Percentiles rank a stretch among this genome's conserved stretches.
Conservation (phyloP, 2,888 invertebrate genomes). For the Gasteruption jaculator region DNA sequence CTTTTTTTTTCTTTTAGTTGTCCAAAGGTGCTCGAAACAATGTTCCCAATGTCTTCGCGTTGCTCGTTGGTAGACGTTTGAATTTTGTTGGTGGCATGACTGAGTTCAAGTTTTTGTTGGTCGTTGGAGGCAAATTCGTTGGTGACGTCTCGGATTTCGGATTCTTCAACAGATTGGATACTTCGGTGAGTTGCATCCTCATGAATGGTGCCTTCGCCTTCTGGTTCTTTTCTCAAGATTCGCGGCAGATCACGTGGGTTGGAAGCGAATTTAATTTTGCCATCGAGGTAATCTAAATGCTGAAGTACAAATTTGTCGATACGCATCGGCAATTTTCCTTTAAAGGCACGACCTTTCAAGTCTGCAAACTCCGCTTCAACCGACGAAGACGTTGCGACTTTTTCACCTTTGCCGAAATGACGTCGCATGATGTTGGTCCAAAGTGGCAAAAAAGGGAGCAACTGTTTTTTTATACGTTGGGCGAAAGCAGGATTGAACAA, state of each 20-base stretch:
- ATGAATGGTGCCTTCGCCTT: neutral
- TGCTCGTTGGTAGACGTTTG: neutral
- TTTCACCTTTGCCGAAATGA: slow-evolving; percentile 15
- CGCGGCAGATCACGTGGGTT: slow-evolving; percentile 12
- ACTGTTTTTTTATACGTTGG: slow-evolving; percentile 11
- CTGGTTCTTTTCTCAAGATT: neutral
- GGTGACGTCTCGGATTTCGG: too few relatives aligned
- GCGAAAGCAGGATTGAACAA: slow-evolving; percentile 20
- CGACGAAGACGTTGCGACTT: slow-evolving; percentile 22
- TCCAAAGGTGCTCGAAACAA: too few relatives aligned
- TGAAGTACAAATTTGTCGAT: slow-evolving; percentile 22
- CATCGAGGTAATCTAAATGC: slow-evolving; percentile 22
- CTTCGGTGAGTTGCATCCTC: neutral
- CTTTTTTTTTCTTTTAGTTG: too few relatives aligned
- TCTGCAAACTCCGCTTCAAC: slow-evolving; percentile 22
- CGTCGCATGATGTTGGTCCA: slow-evolving; percentile 23
- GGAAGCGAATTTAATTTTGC: slow-evolving; percentile 21
- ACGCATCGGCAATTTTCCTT: slow-evolving; percentile 19
- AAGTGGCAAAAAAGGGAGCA: slow-evolving; percentile 19
- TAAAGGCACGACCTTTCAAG: slow-evolving; percentile 17
- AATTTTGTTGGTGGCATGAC: neutral
- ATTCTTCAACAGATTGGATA: neutral
- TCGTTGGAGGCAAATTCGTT: neutral
- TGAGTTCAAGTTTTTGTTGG: too few relatives aligned
- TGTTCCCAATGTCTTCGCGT: neutral